phyloP scores from a whole-genome alignment of 2,797 vertebrate species.

The Scarus forsteni region DNA sequence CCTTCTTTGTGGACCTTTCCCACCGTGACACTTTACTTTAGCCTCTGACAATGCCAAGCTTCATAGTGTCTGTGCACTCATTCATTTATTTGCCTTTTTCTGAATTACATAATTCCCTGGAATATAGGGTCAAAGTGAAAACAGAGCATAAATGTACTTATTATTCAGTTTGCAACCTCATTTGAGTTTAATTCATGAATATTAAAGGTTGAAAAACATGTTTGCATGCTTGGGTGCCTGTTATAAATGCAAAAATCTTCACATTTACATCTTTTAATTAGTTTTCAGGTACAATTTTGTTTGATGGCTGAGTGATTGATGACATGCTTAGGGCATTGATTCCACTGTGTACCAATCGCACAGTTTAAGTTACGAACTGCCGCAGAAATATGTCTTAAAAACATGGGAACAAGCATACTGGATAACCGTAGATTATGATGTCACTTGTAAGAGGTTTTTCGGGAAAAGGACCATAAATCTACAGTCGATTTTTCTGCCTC shows the following conservation, averaged over 20 bases:
- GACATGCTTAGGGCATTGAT: background rate
- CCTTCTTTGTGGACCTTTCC: slow-evolving; percentile 70
- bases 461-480: slow-evolving; percentile 4
- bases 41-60: background rate
- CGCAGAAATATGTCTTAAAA: background rate
- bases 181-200: background rate
- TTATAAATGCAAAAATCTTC: slow-evolving; percentile 12
- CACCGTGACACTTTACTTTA: slow-evolving; percentile 32
- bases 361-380: background rate
- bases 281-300: slow-evolving; percentile 1
- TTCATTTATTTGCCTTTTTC: background rate
- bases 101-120: background rate
- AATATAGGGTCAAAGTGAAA: background rate
- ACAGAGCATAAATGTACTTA: too few relatives aligned
- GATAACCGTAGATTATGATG: background rate
- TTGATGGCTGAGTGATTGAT: slow-evolving; percentile 35
- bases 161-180: background rate
- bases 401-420: background rate
- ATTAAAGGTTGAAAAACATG: slow-evolving; percentile 12
- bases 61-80: background rate
- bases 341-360: background rate
- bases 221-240: background rate
- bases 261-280: slow-evolving; percentile 48
- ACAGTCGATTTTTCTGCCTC: slow-evolving; percentile 31
- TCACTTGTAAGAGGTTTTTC: slow-evolving; percentile 5